Base-by-base conservation (phyloP, 2,888 invertebrate species). In the Sarcophaga rosellei region DNA sequence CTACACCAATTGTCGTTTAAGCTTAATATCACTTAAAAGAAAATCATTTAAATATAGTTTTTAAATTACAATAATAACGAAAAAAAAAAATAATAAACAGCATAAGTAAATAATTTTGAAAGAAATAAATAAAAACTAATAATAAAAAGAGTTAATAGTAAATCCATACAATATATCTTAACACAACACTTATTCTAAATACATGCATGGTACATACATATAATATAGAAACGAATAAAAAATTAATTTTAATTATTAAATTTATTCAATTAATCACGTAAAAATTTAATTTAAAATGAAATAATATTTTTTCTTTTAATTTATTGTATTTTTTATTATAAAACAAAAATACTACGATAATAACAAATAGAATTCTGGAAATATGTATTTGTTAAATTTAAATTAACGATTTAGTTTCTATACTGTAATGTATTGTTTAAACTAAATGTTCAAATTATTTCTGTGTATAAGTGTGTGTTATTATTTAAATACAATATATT, bases 1-100 rank as follows among this genome's bases (percentile, higher is more conserved):
- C 35, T 47, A 68, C 53, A 25, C 35, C 61, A 81, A 81, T 68
- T 8, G 61, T 68, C 53, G 57, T 68, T 81, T 81, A 68, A 74
- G 65, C 74, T 53, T 53, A 12, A 53, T 53, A 53, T 15, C 17
- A 53, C 53, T 53, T 53, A 53, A 53, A 53, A 53, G 3, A 53
- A 53, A 53, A 53, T 53, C 53, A 53, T 15, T 12, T 17, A 53
- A 35, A 35, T 17, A 53, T 15, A 53, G 15, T 53, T 53, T 12
- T 15, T 17, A 12, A 53, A 53, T 15, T 15, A 53, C 53, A 53
- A 17, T 17, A 53, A 15, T 53, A 15, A 12, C 3, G 17, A 25
- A 76, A 59, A 59, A 35, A 61, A 61, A 20, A 57, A n/a, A 35
- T 44, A 25, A 0, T 57, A 45, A 45, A n/a, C 59, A 44, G 45